phyloP scores from a whole-genome alignment of 2,888 invertebrate species.

The Hylaea fasciaria region DNA sequence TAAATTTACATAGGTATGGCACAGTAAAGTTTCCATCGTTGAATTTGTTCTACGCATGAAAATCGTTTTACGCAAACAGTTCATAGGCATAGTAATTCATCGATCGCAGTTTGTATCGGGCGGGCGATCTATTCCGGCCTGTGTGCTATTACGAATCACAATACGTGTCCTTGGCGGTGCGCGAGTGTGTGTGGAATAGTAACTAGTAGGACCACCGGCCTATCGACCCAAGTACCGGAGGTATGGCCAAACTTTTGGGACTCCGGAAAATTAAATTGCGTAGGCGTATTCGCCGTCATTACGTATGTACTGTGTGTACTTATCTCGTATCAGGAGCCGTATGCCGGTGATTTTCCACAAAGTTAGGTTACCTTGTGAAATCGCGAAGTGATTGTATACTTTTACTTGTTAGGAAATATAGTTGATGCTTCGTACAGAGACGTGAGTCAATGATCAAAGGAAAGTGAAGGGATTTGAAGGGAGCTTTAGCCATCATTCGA shows the following conservation, averaged over 20 bases:
- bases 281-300: slow-evolving; percentile 36
- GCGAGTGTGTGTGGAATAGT: slow-evolving; percentile 70
- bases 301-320: slow-evolving; percentile 30
- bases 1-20: slow-evolving; percentile 62
- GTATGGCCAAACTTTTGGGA: slow-evolving; percentile 44
- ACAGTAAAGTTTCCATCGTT: slow-evolving; percentile 53
- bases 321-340: slow-evolving; percentile 29
- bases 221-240: slow-evolving; percentile 50
- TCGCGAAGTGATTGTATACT: slow-evolving; percentile 9
- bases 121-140: slow-evolving; percentile 75
- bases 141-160: slow-evolving; percentile 73
- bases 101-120: slow-evolving; percentile 66
- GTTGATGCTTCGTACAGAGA: background rate
- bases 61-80: slow-evolving; percentile 59
- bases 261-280: slow-evolving; percentile 52
- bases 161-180: slow-evolving; percentile 77
- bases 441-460: too few relatives aligned
- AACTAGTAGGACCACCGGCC: slow-evolving; percentile 75
- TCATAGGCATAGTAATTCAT: slow-evolving; percentile 67
- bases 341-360: slow-evolving; percentile 26
- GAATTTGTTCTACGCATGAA: slow-evolving; percentile 61
- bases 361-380: slow-evolving; percentile 15
- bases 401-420: slow-evolving; percentile 1
- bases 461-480: background rate
- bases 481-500: background rate